These are phyloP conservation scores for human (Homo sapiens) DNA, from an alignment of 2,113 vertebrate genomes.

Conservation along the genomic window DNA sequence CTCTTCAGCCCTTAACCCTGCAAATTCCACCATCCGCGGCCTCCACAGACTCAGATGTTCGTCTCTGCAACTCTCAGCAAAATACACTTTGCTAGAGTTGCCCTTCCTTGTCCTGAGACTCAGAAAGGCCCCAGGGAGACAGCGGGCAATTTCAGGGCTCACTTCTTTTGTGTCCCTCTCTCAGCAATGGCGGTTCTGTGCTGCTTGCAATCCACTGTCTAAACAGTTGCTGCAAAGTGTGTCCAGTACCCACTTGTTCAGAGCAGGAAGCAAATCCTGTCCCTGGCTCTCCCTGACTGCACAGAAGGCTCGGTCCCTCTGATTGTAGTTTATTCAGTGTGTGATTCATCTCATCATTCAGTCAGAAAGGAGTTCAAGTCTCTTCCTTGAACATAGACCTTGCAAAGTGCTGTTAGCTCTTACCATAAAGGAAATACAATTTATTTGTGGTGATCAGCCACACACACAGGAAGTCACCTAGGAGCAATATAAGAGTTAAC, in stretches of 20 bases:
- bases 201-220: background rate
- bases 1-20: background rate
- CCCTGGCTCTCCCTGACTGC: background rate
- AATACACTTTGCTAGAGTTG: background rate
- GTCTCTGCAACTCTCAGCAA: background rate
- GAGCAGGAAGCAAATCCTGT: background rate
- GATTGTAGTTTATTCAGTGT: background rate
- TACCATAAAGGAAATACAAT: background rate
- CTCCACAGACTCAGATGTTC: no score
- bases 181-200: no score
- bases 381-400: background rate
- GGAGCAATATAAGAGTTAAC: no score
- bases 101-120: background rate
- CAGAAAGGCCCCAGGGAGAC: background rate
- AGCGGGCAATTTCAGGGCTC: background rate
- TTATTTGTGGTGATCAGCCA: background rate
- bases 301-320: no score
- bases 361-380: fast-evolving
- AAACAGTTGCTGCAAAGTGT: background rate
- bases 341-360: background rate
- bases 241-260: background rate
- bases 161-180: background rate
- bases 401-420: background rate
- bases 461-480: background rate
- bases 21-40: no score